Base-by-base conservation (phyloP, 1,140 invertebrate species). In the Drosophila willistoni region DNA sequence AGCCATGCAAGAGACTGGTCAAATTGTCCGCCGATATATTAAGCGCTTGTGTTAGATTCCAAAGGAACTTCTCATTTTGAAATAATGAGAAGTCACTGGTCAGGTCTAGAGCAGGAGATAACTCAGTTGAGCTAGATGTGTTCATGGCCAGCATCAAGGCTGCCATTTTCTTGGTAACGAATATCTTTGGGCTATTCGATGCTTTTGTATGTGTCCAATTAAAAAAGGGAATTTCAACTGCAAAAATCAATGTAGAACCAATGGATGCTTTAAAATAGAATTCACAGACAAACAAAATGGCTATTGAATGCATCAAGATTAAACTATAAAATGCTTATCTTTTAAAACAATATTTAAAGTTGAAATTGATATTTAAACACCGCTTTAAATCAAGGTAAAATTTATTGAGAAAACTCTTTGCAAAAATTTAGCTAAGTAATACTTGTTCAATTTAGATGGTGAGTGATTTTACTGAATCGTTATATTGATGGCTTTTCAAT, bases 41-140 rank as follows among this genome's bases (percentile, higher is more conserved):
- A 22, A 91, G 66, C 79, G 81, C 79, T 86, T 91, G 87, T n/a
- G 87, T 91, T 65, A 91, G 61, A 75, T 91, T 91, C 71, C 83
- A 60, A 42, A 90, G 64, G 61, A 91, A 81, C 76, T 89, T 89
- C 42, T 91, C 87, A 68, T 79, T 90, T 56, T 90, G 84, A 65
- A 90, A 68, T 64, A 90, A 41, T 47, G 73, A 80, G 19, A 83
- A 64, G 33, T 89, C 85, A 36, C 34, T 39, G 61, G 74, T 25
- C 76, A 70, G 41, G 47, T 39, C 12, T 13, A 33, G 39, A 55
- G 12, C 22, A 42, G 61, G 22, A 47, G 25, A 33, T 12, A 22
- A 51, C 22, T 51, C 44, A 12, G 3, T 22, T 22, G 17, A 5
- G 51, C 34, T 63, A 33, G 75, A 61, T 54, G 64, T 68, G 62